A percentile compares a stretch with the other conserved stretches of the same genome.
phyloP scores from a whole-genome alignment of 2,113 vertebrate species.

The Hassar affinis region DNA sequence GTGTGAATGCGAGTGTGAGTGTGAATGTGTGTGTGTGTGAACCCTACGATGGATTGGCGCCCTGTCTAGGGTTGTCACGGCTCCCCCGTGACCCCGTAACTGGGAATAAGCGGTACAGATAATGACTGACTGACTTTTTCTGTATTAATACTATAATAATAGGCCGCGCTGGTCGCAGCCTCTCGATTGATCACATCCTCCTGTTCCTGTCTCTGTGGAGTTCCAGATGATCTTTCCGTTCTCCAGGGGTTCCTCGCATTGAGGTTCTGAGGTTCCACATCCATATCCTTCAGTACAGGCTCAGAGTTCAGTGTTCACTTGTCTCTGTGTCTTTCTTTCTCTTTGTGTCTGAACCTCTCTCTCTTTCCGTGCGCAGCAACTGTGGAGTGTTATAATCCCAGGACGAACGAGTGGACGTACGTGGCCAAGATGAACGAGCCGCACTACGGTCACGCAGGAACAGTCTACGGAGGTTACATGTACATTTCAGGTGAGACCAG shows the following conservation, averaged over 20 bases:
- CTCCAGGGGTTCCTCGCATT: too few species aligned
- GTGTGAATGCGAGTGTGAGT: too few species aligned
- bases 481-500: conserved; percentile 88
- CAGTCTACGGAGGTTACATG: conserved; percentile 95
- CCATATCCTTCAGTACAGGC: background rate
- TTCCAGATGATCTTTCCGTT: background rate
- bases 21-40: too few species aligned
- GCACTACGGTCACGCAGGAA: conserved; percentile 96
- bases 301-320: background rate
- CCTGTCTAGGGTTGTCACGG: too few species aligned
- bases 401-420: conserved; percentile 97
- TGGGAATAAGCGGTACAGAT: too few species aligned
- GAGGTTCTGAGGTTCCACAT: too few species aligned
- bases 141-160: background rate
- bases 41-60: too few species aligned
- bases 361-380: conserved; percentile 75
- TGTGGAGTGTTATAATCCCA: conserved; percentile 97
- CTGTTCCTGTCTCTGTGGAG: background rate
- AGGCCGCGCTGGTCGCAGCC: background rate
- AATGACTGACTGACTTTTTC: too few species aligned
- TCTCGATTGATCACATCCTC: background rate
- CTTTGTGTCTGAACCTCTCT: conserved; percentile 12
- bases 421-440: conserved; percentile 99
- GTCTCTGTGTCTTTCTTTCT: conserved; percentile 5
- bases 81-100: too few species aligned